Evolutionary conservation across 2,113 vertebrate species (phyloP).

Genomic region (Genyomyrus donnyi): DNA sequence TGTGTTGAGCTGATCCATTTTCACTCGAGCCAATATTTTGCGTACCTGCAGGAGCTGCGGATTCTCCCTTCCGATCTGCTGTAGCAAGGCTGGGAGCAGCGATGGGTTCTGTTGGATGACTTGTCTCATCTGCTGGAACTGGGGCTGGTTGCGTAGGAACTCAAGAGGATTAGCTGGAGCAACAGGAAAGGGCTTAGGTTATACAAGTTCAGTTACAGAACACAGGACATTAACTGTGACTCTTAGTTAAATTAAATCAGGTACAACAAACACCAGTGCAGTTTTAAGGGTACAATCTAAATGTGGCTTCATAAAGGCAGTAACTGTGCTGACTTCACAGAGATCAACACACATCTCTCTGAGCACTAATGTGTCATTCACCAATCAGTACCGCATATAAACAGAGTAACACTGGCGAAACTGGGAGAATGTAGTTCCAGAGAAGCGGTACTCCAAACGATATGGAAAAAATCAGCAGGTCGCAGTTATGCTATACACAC

Average conservation of each 20-base stretch:
- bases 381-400: background rate
- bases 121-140: slow-evolving; percentile 93
- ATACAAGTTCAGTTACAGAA: background rate
- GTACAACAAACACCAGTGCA: background rate
- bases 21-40: background rate
- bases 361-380: background rate
- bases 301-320: background rate
- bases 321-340: background rate
- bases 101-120: slow-evolving; percentile 96
- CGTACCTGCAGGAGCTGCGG: slow-evolving; percentile 84
- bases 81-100: slow-evolving; percentile 82
- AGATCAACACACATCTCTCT: background rate
- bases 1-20: background rate
- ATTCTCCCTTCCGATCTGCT: slow-evolving; percentile 91
- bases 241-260: background rate
- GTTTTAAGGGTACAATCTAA: background rate
- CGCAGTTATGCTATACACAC: background rate
- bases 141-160: slow-evolving; percentile 88
- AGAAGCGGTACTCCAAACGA: background rate
- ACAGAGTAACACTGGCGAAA: background rate
- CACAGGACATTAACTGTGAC: background rate
- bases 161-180: slow-evolving; percentile 78
- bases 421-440: background rate
- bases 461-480: background rate
- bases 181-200: background rate